Base-by-base conservation (phyloP, 2,113 vertebrate species). In the Nothobranchius furzeri region DNA sequence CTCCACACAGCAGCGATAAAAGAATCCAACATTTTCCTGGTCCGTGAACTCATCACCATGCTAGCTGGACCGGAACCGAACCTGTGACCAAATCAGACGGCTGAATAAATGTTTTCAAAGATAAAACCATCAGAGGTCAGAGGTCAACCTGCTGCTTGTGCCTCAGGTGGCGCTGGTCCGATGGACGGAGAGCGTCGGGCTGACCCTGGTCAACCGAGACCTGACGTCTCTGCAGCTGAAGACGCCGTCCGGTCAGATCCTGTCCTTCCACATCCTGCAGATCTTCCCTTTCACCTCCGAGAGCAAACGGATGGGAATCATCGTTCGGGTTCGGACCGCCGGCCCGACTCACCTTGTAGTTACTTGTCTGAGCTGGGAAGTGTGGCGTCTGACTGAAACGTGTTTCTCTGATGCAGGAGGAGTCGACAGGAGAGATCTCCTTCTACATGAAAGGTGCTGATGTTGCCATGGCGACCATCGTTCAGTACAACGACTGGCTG, bases 381-480 rank as follows among this genome's bases (percentile, higher is more conserved):
- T 24, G 4, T 9, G 37, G 50, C 3, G 30, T 15, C 3, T 1
- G 14, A 37, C 13, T 20, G 50, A 13, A 7, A 8, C 12, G 5
- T 57, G 3, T 40, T 68, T 36, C 5, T 0, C 46, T 62, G 2
- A 2, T 76, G 45, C 68, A 99, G 98, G 98, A 99, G 64, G 96
- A 98, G 86, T 92, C 95, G 49, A 96, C 95, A 0, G 96, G 95
- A 45, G 96, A 99, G 60, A 97, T 99, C 85, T 96, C 95, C 0
- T 98, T 99, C 84, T 99, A 99, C 68, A 96, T 99, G 96, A 99
- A 99, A 77, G 97, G 98, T 0, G 98, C 98, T 0, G 98, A 99
- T 46, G 94, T 95, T 54, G 96, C 94, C n/a, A 99, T 99, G 97
- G 92, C 96, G 62, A 90, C 92, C 87, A 96, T 98, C 53, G 98